Base-by-base conservation (phyloP, 2,888 invertebrate genomes). In the Pollenia amentaria region DNA sequence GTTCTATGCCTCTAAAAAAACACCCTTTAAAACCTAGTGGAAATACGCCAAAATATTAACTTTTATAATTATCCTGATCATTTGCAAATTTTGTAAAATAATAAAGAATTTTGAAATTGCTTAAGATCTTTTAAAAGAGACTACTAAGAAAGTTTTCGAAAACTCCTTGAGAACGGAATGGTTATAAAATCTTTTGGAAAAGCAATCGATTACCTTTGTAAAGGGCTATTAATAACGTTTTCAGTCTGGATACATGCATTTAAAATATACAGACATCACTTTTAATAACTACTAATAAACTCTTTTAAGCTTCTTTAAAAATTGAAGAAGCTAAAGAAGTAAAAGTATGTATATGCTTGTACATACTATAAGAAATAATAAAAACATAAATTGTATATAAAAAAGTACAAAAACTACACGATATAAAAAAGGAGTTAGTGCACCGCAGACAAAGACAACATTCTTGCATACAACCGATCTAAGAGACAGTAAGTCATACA, bases 401-500 rank as follows among this genome's bases (percentile, higher is more conserved):
- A 42, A 48, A 21, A 9, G 16, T 6, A 8, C 4, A 70, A 57
- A 51, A 78, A 70, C 67, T 62, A 16, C 10, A 4, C 67, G 48
- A 60, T 11, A 57, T 64, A 67, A 42, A 67, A 48, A 46, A 69
- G 60, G 60, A 65, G 70, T 48, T 72, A 57, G 51, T 60, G 60
- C 29, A 65, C 14, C 38, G 60, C 60, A 57, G 55, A 65, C 72
- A 18, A 62, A 55, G 55, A 77, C 70, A 77, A 64, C 64, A 29
- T 38, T 46, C 16, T 60, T 38, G 42, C 14, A 38, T 16, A 51
- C 62, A 62, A 40, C 12, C 29, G 67, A 9, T 46, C 57, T 53
- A 14, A 48, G 21, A 62, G 38, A 65, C 60, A 60, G 57, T 57
- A 78, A 78, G n/a, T 81, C 65, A 65, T 75, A 73, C 18, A 64